Percentiles rank a stretch among this genome's conserved stretches.
These are phyloP conservation scores for Quadroppia sp. DNA, from an alignment of 2,888 invertebrate species.

Conservation along the genomic window DNA sequence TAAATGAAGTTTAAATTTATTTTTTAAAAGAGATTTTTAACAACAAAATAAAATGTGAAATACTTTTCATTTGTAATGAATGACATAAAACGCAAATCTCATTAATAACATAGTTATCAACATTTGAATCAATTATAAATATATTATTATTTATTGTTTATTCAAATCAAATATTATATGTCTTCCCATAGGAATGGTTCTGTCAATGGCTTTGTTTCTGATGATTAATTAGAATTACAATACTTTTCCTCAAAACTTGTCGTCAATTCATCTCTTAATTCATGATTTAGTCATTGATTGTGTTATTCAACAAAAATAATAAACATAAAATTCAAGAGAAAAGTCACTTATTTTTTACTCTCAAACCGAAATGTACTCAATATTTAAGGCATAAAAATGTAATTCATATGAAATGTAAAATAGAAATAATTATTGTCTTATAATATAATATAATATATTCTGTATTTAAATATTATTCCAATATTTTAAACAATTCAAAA, in stretches of 20 bases:
- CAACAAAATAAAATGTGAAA: no score
- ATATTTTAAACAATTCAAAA: no score
- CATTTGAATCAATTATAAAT: neutral
- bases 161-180: neutral
- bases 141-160: neutral
- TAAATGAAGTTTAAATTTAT: no score
- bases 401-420: no score
- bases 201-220: constrained; percentile 77
- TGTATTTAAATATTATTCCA: no score
- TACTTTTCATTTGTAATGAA: no score
- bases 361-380: neutral
- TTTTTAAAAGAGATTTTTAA: no score
- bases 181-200: constrained; percentile 63
- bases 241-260: neutral
- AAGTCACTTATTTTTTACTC: constrained; percentile 16
- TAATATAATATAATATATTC: no score
- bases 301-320: constrained; percentile 5
- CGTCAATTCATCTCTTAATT: constrained; percentile 7
- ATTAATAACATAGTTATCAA: neutral
- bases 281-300: constrained; percentile 19
- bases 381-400: neutral
- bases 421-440: no score
- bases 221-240: constrained; percentile 59
- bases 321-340: constrained; percentile 1
- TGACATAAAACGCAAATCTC: no score